Percentiles rank a stretch among this genome's conserved stretches.
Evolutionary conservation across 2,797 vertebrate species (phyloP).

Genomic region (Denticeps clupeoides): DNA sequence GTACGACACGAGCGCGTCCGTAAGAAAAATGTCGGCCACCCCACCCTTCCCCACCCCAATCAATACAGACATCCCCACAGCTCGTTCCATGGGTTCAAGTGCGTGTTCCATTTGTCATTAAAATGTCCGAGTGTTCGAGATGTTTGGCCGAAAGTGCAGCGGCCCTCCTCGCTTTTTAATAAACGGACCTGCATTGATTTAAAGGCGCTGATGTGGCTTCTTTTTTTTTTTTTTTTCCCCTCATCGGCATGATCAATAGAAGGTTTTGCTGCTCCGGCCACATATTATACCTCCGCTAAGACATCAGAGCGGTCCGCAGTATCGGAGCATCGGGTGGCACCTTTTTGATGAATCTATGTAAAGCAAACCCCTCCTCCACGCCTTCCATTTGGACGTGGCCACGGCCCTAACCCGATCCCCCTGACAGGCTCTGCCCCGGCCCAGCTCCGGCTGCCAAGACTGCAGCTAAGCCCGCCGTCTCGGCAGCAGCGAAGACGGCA

Average conservation of each 20-base stretch:
- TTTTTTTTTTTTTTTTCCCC: too few relatives aligned
- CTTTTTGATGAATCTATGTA: not conserved
- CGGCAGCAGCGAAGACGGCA: constrained; percentile 2
- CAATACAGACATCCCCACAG: too few relatives aligned
- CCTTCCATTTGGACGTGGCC: not conserved
- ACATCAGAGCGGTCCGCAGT: constrained; percentile 28
- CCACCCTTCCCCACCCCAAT: constrained; percentile 13
- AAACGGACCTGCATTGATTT: constrained; percentile 40
- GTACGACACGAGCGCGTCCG: too few relatives aligned
- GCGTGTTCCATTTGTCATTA: constrained; percentile 28
- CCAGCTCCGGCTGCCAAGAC: not conserved
- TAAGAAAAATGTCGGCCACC: constrained; percentile 13
- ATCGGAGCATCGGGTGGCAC: constrained; percentile 10
- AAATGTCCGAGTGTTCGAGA: not conserved
- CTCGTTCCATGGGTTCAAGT: too few relatives aligned
- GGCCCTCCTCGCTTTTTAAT: constrained; percentile 5
- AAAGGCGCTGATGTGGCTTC: constrained; percentile 46
- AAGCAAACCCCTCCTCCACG: not conserved
- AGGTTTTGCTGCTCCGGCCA: constrained; percentile 29
- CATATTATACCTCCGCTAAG: constrained; percentile 30
- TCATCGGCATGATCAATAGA: constrained; percentile 52
- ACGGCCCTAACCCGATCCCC: not conserved
- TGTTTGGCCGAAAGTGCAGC: not conserved
- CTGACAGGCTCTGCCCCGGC: not conserved
- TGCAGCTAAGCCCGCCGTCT: constrained; percentile 3